Evolutionary conservation across 2,113 vertebrate genomes (phyloP).

Genomic region (Sapajus apella): DNA sequence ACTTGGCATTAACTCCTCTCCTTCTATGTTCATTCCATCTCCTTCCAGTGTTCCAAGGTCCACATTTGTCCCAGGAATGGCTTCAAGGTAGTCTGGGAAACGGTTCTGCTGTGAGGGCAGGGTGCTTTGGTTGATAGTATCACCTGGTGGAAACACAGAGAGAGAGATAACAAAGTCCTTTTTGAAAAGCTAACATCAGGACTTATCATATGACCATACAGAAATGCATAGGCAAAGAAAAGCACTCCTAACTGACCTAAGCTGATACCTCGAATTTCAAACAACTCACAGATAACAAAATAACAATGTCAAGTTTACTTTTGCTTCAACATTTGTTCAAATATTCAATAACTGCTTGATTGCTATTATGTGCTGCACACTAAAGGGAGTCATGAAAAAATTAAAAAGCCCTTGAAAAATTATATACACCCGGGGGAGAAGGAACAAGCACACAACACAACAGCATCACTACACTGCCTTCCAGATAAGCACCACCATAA

Average conservation of each 20-base stretch:
- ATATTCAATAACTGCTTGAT: neutral
- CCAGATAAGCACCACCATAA: fast-evolving
- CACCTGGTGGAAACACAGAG: slow-evolving; percentile 85
- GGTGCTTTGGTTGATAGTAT: slow-evolving; percentile 92
- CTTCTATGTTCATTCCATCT: slow-evolving; percentile 98
- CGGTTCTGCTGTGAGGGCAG: slow-evolving; percentile 96
- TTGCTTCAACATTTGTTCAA: neutral
- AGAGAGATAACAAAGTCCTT: slow-evolving; percentile 23
- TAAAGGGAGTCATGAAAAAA: neutral
- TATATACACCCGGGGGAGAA: neutral
- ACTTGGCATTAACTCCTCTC: slow-evolving; percentile 99
- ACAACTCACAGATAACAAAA: neutral
- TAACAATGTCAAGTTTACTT: neutral
- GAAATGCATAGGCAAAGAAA: neutral
- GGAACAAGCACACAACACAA: neutral
- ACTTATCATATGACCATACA: neutral
- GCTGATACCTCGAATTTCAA: neutral
- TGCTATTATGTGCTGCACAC: neutral
- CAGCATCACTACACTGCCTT: no score
- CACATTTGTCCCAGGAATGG: slow-evolving; percentile 98
- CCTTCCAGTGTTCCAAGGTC: slow-evolving; percentile 98
- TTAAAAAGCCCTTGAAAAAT: neutral
- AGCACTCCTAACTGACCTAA: neutral
- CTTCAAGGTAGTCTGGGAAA: slow-evolving; percentile 99
- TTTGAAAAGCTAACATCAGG: neutral